phyloP scores from a whole-genome alignment of 2,797 vertebrate species.

The Sorex maritimensis region DNA sequence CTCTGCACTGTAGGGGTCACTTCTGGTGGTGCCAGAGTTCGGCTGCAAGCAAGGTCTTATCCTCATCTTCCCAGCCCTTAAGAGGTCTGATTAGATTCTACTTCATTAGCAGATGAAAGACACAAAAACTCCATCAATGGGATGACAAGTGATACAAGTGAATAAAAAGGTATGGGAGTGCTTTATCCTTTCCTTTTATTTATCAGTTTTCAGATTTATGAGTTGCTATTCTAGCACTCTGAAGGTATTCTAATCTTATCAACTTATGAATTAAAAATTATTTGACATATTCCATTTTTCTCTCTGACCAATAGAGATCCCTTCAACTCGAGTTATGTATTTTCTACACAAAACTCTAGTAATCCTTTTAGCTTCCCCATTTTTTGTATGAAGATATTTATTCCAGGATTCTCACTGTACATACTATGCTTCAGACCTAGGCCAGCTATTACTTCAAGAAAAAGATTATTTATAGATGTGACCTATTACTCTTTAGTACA shows the following conservation, averaged over 20 bases:
- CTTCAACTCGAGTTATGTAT: background rate
- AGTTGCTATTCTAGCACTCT: constrained; percentile 8
- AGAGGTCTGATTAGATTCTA: too few relatives aligned
- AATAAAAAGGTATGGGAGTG: background rate
- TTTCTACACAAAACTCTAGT: background rate
- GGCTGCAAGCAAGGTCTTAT: too few relatives aligned
- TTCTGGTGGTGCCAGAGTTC: too few relatives aligned
- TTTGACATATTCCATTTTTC: constrained; percentile 19
- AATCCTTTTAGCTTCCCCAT: background rate
- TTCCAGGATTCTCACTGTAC: background rate
- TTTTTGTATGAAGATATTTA: background rate
- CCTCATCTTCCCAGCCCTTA: too few relatives aligned
- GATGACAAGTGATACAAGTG: too few relatives aligned
- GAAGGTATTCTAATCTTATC: constrained; percentile 11
- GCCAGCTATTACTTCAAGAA: background rate
- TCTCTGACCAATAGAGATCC: constrained; percentile 33
- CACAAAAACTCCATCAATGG: too few relatives aligned
- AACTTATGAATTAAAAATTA: constrained; percentile 27
- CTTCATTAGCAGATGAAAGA: too few relatives aligned
- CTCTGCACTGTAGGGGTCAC: too few relatives aligned
- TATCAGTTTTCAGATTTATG: constrained; percentile 56
- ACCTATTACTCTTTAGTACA: background rate
- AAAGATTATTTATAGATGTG: background rate
- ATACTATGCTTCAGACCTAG: background rate
- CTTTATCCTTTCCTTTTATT: background rate